Conservation (phyloP, 2,888 invertebrate genomes). For the Caenorhabditis afra region DNA sequence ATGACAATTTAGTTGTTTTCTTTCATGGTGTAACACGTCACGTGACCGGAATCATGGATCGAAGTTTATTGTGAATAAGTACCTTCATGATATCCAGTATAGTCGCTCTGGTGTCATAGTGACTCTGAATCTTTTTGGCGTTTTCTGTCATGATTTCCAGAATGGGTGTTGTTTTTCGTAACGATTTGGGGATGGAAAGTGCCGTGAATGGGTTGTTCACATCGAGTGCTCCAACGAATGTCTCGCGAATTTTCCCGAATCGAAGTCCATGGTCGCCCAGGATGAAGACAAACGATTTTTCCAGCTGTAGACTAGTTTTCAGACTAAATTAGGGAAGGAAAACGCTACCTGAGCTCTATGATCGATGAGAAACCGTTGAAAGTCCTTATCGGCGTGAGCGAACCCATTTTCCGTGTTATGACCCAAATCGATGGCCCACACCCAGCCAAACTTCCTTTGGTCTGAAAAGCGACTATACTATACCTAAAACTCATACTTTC, state of each 20-base stretch:
- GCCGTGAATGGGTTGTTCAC: constrained; percentile 69
- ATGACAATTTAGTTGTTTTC: too few relatives aligned
- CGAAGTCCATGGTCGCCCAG: constrained; percentile 72
- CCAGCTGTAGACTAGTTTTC: constrained; percentile 51
- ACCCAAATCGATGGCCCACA: constrained; percentile 68
- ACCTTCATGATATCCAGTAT: constrained; percentile 68
- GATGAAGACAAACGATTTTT: constrained; percentile 69
- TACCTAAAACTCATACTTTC: constrained; percentile 11
- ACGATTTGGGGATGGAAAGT: constrained; percentile 62
- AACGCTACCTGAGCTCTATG: constrained; percentile 33
- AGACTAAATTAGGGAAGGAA: not conserved
- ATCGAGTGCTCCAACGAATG: constrained; percentile 63
- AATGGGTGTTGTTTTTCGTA: constrained; percentile 53
- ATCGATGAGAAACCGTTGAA: constrained; percentile 63
- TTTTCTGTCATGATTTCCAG: constrained; percentile 58
- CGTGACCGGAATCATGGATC: not conserved
- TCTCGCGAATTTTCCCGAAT: constrained; percentile 62
- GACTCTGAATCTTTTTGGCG: constrained; percentile 61
- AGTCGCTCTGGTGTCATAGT: constrained; percentile 69
- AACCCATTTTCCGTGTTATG: constrained; percentile 67
- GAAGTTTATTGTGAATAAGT: not conserved
- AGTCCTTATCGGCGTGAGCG: constrained; percentile 66
- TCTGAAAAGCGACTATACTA: constrained; percentile 45
- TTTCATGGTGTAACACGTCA: not conserved
- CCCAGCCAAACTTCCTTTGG: constrained; percentile 66